Percentiles rank a stretch among this genome's conserved stretches.
phyloP scores from a whole-genome alignment of 2,797 vertebrate genomes.

The Sebastes iracundus region DNA sequence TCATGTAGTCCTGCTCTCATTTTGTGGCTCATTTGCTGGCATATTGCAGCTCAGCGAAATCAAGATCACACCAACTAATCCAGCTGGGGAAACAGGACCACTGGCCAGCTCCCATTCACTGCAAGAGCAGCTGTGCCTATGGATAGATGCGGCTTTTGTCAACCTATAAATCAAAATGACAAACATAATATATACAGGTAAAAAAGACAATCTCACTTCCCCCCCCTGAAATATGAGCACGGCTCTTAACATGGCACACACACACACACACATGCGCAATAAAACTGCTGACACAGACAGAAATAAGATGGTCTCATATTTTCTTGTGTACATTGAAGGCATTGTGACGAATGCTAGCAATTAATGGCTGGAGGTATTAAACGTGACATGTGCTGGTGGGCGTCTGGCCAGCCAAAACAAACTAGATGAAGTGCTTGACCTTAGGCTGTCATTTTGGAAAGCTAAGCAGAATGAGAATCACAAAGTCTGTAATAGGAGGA shows the following conservation, averaged over 20 bases:
- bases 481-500: background rate
- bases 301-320: slow-evolving; percentile 38
- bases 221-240: slow-evolving; percentile 48
- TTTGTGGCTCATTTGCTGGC: slow-evolving; percentile 71
- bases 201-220: slow-evolving; percentile 37
- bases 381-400: slow-evolving; percentile 30
- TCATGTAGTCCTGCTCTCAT: slow-evolving; percentile 49
- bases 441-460: slow-evolving; percentile 47
- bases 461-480: slow-evolving; percentile 40
- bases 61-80: slow-evolving; percentile 39
- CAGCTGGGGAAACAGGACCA: slow-evolving; percentile 19
- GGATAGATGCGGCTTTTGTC: slow-evolving; percentile 33
- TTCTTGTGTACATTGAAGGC: slow-evolving; percentile 23
- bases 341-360: slow-evolving; percentile 45
- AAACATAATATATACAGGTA: slow-evolving; percentile 49
- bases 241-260: slow-evolving; percentile 20
- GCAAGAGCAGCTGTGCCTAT: slow-evolving; percentile 8
- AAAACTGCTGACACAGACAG: slow-evolving; percentile 47
- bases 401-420: background rate
- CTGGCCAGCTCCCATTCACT: background rate
- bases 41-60: slow-evolving; percentile 63
- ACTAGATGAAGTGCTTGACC: slow-evolving; percentile 64
- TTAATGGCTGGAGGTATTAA: slow-evolving; percentile 59
- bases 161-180: slow-evolving; percentile 66
- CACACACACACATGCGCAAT: background rate